These are phyloP conservation scores for Actinia tenebrosa DNA, from an alignment of 64 coral and sea anemone species.

Conservation along the genomic window DNA sequence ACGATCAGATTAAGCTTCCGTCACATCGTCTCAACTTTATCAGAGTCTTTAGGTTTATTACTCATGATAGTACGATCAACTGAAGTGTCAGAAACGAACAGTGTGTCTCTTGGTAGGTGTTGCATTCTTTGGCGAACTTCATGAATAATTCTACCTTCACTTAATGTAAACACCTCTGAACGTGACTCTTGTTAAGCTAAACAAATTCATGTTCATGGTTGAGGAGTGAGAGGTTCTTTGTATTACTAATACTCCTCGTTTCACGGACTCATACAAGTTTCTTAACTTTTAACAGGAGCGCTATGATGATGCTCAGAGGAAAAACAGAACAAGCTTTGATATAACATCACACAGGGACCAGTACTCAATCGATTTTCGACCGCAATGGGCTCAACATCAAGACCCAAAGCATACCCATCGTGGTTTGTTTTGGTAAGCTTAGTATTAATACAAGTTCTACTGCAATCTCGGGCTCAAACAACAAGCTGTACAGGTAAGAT, in stretches of 20 bases:
- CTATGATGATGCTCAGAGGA: neutral
- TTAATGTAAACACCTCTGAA: neutral
- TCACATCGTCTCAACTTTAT: constrained; percentile 13
- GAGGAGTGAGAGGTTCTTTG: constrained; percentile 8
- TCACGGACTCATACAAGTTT: constrained; percentile 11
- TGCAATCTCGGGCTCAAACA: neutral
- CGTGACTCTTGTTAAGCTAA: constrained; percentile 7
- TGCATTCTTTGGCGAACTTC: constrained; percentile 28
- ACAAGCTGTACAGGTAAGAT: neutral
- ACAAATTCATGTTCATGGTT: constrained; percentile 21
- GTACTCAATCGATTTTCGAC: neutral
- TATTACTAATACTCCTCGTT: neutral
- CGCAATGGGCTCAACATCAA: neutral
- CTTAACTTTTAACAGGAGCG: neutral
- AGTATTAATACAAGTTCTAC: neutral
- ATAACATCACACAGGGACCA: neutral
- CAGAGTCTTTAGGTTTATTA: neutral
- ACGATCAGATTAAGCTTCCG: neutral
- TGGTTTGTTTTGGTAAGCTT: constrained; percentile 12
- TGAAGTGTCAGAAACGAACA: constrained; percentile 17
- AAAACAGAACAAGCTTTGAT: neutral
- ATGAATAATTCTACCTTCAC: constrained; percentile 17
- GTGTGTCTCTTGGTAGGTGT: constrained; percentile 24
- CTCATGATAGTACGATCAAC: neutral
- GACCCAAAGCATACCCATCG: neutral